Conservation (phyloP, 2,888 invertebrate species). For the Agapetus fuscipes region DNA sequence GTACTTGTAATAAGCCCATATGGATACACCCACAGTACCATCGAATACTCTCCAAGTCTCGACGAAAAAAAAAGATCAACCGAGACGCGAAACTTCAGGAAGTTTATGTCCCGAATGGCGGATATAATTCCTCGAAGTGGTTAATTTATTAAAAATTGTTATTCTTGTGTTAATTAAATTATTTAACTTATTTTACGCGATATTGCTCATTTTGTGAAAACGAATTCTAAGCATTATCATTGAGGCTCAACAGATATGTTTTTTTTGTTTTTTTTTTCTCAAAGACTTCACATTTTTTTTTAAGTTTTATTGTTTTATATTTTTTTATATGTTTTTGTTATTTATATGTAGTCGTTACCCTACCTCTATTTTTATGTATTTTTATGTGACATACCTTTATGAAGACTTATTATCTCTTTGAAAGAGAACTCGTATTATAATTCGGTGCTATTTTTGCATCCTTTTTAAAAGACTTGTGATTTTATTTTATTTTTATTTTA, state of each 20-base stretch:
- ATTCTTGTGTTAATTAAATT: constrained; percentile 13
- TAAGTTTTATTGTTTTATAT: constrained; percentile 12
- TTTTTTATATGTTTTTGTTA: constrained; percentile 14
- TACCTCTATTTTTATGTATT: constrained; percentile 18
- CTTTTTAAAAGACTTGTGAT: constrained; percentile 21
- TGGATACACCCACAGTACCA: constrained; percentile 13
- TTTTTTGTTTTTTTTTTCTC: no score
- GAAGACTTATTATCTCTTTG: constrained; percentile 19
- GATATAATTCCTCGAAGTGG: neutral
- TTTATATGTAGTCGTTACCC: constrained; percentile 18
- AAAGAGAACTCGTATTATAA: constrained; percentile 18
- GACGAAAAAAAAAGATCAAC: neutral
- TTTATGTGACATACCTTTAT: constrained; percentile 15
- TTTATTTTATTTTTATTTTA: constrained; percentile 19
- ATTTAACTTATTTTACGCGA: constrained; percentile 19
- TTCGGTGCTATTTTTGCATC: constrained; percentile 18
- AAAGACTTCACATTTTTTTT: constrained; percentile 5
- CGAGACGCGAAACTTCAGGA: no score
- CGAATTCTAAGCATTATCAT: constrained; percentile 17
- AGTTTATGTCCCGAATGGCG: no score
- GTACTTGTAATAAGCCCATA: neutral
- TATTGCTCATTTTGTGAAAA: constrained; percentile 13
- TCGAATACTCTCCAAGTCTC: constrained; percentile 10
- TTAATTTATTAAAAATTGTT: constrained; percentile 5
- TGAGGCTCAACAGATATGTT: neutral